A percentile compares a stretch with the other conserved stretches of the same genome.
Conservation (phyloP, 2,113 vertebrate genomes). For the Paramisgurnus dabryanus region DNA sequence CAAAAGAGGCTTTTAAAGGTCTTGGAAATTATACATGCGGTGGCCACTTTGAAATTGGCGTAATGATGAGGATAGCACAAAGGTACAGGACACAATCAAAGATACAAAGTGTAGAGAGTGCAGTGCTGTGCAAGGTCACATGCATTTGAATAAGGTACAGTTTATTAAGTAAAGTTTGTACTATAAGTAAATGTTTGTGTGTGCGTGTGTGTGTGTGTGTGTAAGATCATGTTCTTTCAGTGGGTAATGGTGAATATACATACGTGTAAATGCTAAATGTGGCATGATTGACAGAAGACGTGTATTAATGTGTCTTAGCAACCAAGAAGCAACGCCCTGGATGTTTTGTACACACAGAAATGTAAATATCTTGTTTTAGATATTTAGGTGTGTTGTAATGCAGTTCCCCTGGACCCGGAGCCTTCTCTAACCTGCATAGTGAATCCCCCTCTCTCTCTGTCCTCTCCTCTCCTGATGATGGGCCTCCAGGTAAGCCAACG, state of each 20-base stretch:
- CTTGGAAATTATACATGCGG: constrained; percentile 65
- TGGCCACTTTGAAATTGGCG: constrained; percentile 62
- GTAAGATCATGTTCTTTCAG: too few relatives aligned
- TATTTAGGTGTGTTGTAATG: background rate
- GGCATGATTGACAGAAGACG: too few relatives aligned
- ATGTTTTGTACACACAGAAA: too few relatives aligned
- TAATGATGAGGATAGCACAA: constrained; percentile 73
- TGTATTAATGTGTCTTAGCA: too few relatives aligned
- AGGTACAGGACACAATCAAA: constrained; percentile 74
- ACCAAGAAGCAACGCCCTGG: too few relatives aligned
- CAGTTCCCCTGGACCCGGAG: too few relatives aligned
- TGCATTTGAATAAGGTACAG: constrained; percentile 71
- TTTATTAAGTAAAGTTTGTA: constrained; percentile 29
- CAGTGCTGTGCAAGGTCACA: constrained; percentile 71
- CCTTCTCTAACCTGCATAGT: too few relatives aligned
- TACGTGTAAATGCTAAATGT: too few relatives aligned
- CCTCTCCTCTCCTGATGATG: constrained; percentile 17
- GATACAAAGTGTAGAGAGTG: constrained; percentile 68
- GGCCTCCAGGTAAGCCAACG: constrained; percentile 36
- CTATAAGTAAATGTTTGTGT: too few relatives aligned
- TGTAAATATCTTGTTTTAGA: background rate
- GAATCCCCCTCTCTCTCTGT: constrained; percentile 7
- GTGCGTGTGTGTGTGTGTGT: too few relatives aligned
- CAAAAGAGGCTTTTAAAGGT: constrained; percentile 77
- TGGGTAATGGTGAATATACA: too few relatives aligned